Conservation (phyloP, 53 echinoderm and acorn worm genomes). For the Astropecten irregularis region DNA sequence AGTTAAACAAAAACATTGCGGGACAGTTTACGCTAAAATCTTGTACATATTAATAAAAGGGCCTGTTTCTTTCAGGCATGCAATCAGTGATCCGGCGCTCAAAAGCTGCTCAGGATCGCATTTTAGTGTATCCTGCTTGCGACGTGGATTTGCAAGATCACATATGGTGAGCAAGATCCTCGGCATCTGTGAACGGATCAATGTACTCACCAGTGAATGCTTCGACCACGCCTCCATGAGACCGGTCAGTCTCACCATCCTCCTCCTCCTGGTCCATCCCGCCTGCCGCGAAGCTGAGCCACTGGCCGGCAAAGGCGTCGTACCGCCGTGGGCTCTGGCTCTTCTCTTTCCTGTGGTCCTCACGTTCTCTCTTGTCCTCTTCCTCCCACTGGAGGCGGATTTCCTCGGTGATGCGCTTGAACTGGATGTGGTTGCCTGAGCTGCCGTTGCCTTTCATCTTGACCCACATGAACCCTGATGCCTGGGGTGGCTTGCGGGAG, state of each 20-base stretch:
- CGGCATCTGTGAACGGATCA: no score
- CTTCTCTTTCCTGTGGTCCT: constrained; percentile 66
- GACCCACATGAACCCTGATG: constrained; percentile 85
- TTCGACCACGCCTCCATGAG: constrained; percentile 68
- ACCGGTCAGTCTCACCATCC: not conserved
- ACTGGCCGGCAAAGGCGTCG: constrained; percentile 84
- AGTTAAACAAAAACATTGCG: no score
- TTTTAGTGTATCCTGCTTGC: no score
- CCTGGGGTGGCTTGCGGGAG: constrained; percentile 79
- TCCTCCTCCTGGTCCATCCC: constrained; percentile 45
- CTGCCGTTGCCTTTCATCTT: constrained; percentile 71
- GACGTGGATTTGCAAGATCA: no score
- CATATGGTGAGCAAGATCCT: no score
- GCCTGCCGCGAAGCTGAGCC: constrained; percentile 85
- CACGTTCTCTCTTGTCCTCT: constrained; percentile 74
- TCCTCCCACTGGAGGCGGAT: constrained; percentile 86
- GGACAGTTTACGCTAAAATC: no score
- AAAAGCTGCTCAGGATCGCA: no score
- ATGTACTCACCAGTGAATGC: constrained; percentile 76
- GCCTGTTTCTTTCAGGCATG: no score
- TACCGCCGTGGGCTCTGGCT: constrained; percentile 76
- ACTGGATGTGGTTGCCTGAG: constrained; percentile 38
- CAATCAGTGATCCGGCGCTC: no score
- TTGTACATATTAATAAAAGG: no score
- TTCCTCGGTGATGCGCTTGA: constrained; percentile 74